Base-by-base conservation (phyloP, 1,140 invertebrate genomes). In the Drosophila nikananu region DNA sequence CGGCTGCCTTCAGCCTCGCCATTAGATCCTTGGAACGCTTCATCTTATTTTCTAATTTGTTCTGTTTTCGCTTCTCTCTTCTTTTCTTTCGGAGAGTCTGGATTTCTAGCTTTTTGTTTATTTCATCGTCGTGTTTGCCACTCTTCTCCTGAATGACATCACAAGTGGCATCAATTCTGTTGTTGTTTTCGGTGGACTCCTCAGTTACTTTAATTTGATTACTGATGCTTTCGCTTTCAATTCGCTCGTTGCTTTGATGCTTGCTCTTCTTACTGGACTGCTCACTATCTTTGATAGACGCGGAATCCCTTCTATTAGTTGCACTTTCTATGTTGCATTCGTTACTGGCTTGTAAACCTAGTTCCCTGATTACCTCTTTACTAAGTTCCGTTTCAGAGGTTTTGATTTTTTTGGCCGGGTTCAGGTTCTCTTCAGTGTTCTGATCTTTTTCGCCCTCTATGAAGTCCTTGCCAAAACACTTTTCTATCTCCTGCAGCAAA, bases 401-500 rank as follows among this genome's bases (percentile, higher is more conserved):
- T 19, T 62, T 9, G 19, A 5, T 5, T 5, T 32, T 17, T n/a
- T 60, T 5, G 3, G 13, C 8, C 15, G 35, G 17, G 9, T 9
- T 37, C 0, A 13, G n/a, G 23, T 21, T 32, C 8, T 19, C 5
- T 55, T 60, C 23, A 52, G 19, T 15, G 12, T 21, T 19, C 12
- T 23, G n/a, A 2, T 12, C 15, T 3, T 41, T 46, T 19, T 64
- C 48, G 17, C 46, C 42, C 1, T 21, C 42, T 52, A 52, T 44
- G 44, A 86, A 61, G 8, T 90, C 54, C 21, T 83, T 68, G 46
- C 91, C 86, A 10, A 92, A 86, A n/a, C 86, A 89, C 37, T 92
- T 80, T 61, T 80, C 77, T 37, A 92, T 92, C 52, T 92, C 89
- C 35, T 87, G 67, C 21, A 92, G 59, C 30, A 92, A 39, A 6